These are phyloP conservation scores for Thunnus thynnus DNA, from an alignment of 2,113 vertebrate species.

Conservation along the genomic window DNA sequence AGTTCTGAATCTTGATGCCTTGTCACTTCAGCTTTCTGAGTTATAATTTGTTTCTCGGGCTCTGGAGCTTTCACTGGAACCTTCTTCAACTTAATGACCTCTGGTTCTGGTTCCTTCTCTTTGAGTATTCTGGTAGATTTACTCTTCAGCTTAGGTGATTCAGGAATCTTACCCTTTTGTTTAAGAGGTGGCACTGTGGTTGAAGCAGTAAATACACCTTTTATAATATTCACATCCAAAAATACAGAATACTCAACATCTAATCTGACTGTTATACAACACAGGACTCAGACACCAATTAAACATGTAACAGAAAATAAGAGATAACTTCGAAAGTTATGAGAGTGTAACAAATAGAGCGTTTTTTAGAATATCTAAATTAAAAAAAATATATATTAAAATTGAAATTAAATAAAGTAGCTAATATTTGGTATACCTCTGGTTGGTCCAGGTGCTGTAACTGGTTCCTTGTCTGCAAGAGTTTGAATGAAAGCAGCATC, in stretches of 20 bases:
- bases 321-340: neutral
- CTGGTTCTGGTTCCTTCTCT: conserved; percentile 70
- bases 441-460: conserved; percentile 90
- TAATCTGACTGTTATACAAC: conserved; percentile 40
- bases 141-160: conserved; percentile 75
- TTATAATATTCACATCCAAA: conserved; percentile 82
- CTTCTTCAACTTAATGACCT: conserved; percentile 77
- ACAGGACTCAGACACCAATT: conserved; percentile 32
- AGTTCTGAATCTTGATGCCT: conserved; percentile 57
- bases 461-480: conserved; percentile 85
- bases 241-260: conserved; percentile 56
- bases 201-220: conserved; percentile 64
- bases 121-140: conserved; percentile 69
- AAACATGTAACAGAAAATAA: conserved; percentile 10
- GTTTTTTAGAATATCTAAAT: too few species aligned
- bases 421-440: conserved; percentile 87
- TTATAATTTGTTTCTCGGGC: conserved; percentile 65
- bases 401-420: neutral
- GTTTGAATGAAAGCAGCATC: conserved; percentile 59
- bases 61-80: conserved; percentile 69
- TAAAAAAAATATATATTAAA: too few species aligned
- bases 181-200: conserved; percentile 80
- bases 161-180: conserved; percentile 80
- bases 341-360: neutral
- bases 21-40: conserved; percentile 59